These are phyloP conservation scores for human (Homo sapiens) DNA, from an alignment of 2,113 vertebrate genomes.

Conservation along the genomic window GRCh38 chr2:25896001-25896500, in stretches of 20 bases:
- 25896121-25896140: not conserved
- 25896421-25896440: too few species aligned
- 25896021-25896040: not conserved
- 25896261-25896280: slow-evolving; percentile 8
- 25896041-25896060: slow-evolving; percentile 58
- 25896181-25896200: not conserved
- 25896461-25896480: too few species aligned
- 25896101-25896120: slow-evolving; percentile 25
- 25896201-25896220: slow-evolving; percentile 17
- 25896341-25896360: too few species aligned
- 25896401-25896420: too few species aligned
- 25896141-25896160: not conserved
- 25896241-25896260: not conserved
- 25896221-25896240: not conserved
- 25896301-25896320: not conserved
- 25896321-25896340: too few species aligned
- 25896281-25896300: slow-evolving; percentile 43
- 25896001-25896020: slow-evolving; percentile 52
- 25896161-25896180: not conserved
- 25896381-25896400: too few species aligned
- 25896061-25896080: slow-evolving; percentile 55
- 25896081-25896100: not conserved
- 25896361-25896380: too few species aligned
- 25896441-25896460: too few species aligned
- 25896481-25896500: too few species aligned